These are phyloP conservation scores for Heliocidaris tuberculata DNA, from an alignment of 35 echinoderm and acorn worm genomes.

Conservation along the genomic window DNA sequence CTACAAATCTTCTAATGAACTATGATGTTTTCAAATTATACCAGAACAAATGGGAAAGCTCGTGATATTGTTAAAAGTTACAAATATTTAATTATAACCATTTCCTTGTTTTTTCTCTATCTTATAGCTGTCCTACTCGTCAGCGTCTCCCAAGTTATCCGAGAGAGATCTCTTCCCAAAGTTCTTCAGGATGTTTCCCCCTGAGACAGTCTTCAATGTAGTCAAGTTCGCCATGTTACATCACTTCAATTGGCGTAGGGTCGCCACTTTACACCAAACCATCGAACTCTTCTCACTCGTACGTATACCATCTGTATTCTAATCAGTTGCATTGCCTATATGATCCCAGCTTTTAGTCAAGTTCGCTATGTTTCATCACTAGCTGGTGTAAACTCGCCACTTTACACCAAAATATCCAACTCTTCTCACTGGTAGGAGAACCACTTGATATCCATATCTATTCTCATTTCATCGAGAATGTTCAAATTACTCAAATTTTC, in stretches of 20 bases:
- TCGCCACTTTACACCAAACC: conserved; percentile 81
- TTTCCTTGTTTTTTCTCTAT: not conserved
- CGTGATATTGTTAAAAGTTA: no score
- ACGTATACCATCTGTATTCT: not conserved
- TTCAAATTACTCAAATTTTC: no score
- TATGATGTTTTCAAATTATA: no score
- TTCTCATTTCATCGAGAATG: no score
- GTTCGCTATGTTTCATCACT: conserved; percentile 80
- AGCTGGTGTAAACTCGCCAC: conserved; percentile 75
- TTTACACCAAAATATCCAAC: conserved; percentile 69
- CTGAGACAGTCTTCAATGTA: conserved; percentile 87
- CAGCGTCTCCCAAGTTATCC: conserved; percentile 82
- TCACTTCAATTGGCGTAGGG: conserved; percentile 81
- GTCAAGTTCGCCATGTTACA: conserved; percentile 89
- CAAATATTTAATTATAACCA: no score
- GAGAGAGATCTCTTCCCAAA: conserved; percentile 78
- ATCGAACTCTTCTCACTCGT: conserved; percentile 85
- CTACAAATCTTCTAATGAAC: not conserved
- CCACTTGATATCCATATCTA: no score
- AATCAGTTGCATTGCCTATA: not conserved
- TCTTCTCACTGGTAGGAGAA: conserved; percentile 80
- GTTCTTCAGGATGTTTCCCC: conserved; percentile 87
- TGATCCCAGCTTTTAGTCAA: conserved; percentile 53
- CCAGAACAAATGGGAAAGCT: no score
- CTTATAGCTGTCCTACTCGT: conserved; percentile 81